Evolutionary conservation across 2,888 invertebrate species (phyloP).

Genomic region (Archaeoteleia sp.): DNA sequence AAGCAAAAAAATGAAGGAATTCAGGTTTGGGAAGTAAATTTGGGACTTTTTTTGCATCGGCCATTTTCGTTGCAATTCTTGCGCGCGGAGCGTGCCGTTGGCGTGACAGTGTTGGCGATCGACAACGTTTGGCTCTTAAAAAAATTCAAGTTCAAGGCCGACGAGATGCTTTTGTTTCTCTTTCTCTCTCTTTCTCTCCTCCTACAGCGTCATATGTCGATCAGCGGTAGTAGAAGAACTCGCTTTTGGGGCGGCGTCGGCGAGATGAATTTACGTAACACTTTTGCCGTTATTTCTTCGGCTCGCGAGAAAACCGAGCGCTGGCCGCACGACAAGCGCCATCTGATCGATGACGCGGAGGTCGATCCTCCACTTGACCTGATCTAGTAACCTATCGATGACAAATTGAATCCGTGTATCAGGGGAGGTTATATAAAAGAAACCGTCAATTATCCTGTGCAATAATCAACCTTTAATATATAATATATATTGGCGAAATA

Average conservation of each 20-base stretch:
- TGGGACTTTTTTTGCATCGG: conserved; percentile 55
- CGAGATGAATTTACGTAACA: conserved; percentile 57
- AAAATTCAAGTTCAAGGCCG: conserved; percentile 74
- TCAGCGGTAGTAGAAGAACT: conserved; percentile 15
- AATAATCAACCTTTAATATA: no score
- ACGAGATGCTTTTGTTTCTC: conserved; percentile 56
- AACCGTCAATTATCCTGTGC: not conserved
- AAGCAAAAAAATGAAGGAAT: no score
- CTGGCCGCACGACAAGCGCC: not conserved
- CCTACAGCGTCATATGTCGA: conserved; percentile 28
- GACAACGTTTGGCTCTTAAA: conserved; percentile 56
- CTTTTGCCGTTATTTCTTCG: conserved; percentile 60
- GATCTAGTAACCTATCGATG: conserved; percentile 2
- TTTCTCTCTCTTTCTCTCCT: no score
- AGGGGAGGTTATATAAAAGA: not conserved
- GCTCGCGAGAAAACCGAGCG: not conserved
- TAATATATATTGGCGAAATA: no score
- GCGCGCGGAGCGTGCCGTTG: conserved; percentile 45
- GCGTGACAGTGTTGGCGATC: conserved; percentile 56
- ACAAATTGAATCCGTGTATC: conserved; percentile 3
- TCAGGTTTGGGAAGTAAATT: no score
- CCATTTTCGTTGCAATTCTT: conserved; percentile 68
- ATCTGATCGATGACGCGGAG: not conserved
- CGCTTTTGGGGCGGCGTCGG: conserved; percentile 6
- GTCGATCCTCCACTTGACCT: not conserved